These are phyloP conservation scores for Craniophora ligustri DNA, from an alignment of 2,888 invertebrate species.

Conservation along the genomic window DNA sequence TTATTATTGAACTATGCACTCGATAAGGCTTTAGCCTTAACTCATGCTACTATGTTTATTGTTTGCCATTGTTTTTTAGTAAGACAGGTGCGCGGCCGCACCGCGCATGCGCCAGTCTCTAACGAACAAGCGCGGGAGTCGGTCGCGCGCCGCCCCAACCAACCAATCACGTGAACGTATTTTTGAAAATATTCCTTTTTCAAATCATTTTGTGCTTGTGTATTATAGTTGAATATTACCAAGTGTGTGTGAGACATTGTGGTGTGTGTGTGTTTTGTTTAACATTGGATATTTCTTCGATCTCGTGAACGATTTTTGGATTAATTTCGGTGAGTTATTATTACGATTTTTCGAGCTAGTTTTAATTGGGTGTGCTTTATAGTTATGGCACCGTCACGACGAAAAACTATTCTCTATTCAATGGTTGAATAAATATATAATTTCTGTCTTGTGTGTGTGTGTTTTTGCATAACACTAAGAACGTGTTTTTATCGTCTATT, in stretches of 20 bases:
- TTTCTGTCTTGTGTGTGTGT: conserved; percentile 21
- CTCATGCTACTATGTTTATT: conserved; percentile 66
- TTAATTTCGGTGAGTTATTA: conserved; percentile 73
- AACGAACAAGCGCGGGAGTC: conserved; percentile 73
- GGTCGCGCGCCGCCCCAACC: conserved; percentile 59
- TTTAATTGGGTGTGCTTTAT: conserved; percentile 57
- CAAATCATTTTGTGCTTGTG: conserved; percentile 32
- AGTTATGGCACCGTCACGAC: conserved; percentile 49
- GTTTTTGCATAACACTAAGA: conserved; percentile 22
- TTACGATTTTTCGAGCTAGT: conserved; percentile 53
- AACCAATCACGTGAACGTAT: conserved; percentile 54
- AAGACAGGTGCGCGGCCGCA: conserved; percentile 76
- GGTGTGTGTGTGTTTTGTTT: conserved; percentile 43
- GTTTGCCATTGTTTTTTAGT: conserved; percentile 84
- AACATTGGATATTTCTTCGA: conserved; percentile 56
- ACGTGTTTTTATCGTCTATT: conserved; percentile 34
- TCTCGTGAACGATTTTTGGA: conserved; percentile 45
- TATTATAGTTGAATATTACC: conserved; percentile 21
- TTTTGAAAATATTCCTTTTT: conserved; percentile 36
- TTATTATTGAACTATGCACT: conserved; percentile 53
- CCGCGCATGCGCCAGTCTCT: conserved; percentile 74
- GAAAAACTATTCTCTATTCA: conserved; percentile 20
- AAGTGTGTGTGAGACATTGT: conserved; percentile 50
- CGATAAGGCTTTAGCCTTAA: conserved; percentile 48
- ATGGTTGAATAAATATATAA: conserved; percentile 26